Evolutionary conservation across 1,140 invertebrate genomes (phyloP), one percentile per base, ranked within the genome.

Genomic region (Linepithema humile): DNA sequence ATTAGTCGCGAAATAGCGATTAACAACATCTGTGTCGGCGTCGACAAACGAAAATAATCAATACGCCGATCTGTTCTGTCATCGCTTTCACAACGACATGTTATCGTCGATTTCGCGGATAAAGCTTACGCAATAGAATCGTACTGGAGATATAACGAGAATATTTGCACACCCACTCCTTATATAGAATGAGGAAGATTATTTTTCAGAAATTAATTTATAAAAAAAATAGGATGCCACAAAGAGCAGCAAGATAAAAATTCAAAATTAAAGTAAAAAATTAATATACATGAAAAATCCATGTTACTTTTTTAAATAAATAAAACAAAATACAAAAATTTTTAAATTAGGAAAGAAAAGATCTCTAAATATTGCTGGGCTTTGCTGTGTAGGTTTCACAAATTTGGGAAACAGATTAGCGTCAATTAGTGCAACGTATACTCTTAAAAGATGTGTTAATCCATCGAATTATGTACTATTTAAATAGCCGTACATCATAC

Each of bases 1-100:
- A 59, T 70, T 55, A 57, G 15, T 0, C 35, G 40, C 23, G 48
- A 45, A 83, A 83, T 50, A 38, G 29, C 29, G 23, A 57, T 78
- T 38, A 29, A 35, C 35, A 35, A n/a, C 48, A 84, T 83, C 29
- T 12, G 17, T 38, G 29, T 26, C 29, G 32, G 6, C 60, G 48
- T 45, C 35, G 45, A 55, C 75, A 78, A 78, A 78, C 35, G 48
- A 57, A 57, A 80, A 55, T 69, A 32, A 70, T 80, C 75, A 32
- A 69, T 69, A 70, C 23, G 10, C 35, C 35, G 32, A 55, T 53
- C 23, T 17, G 45, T 65, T 12, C 7, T 53, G 17, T 40, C 45
- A 29, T 40, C n/a, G 29, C 38, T 74, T 53, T 26, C 9, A 9
- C 12, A 9, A 40, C 5, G 20, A n/a, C 17, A 35, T 35, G 32